Evolutionary conservation across 1,140 invertebrate genomes (phyloP).

Genomic region (Cydia splendana): DNA sequence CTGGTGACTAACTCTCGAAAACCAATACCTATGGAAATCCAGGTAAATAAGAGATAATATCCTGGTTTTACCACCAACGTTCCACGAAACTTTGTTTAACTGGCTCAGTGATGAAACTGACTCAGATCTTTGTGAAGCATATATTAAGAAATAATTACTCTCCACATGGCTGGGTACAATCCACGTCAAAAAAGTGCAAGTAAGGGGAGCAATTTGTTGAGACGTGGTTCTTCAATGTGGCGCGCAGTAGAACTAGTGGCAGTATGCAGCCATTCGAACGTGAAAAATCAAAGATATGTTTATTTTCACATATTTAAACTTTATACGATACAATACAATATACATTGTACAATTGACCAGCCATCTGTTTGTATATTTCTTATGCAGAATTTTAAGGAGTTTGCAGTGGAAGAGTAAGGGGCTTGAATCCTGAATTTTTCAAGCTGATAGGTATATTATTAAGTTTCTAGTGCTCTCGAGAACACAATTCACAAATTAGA

Average conservation of each 20-base stretch:
- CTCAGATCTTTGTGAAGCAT: not conserved
- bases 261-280: not conserved
- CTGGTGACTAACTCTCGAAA: not conserved
- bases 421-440: too few species aligned
- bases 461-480: too few species aligned
- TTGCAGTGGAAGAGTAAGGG: too few species aligned
- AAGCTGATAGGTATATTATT: too few species aligned
- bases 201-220: conserved; percentile 52
- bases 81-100: not conserved
- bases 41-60: not conserved
- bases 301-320: not conserved
- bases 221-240: not conserved
- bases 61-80: not conserved
- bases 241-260: not conserved
- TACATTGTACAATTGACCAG: too few species aligned
- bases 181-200: conserved; percentile 51
- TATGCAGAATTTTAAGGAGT: too few species aligned
- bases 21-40: not conserved
- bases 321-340: not conserved
- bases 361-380: too few species aligned
- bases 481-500: too few species aligned
- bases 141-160: conserved; percentile 28
- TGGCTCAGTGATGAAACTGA: not conserved
- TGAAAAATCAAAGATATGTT: not conserved
- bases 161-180: conserved; percentile 28